phyloP scores from a whole-genome alignment of 2,888 invertebrate species.

The Julus scanicus region DNA sequence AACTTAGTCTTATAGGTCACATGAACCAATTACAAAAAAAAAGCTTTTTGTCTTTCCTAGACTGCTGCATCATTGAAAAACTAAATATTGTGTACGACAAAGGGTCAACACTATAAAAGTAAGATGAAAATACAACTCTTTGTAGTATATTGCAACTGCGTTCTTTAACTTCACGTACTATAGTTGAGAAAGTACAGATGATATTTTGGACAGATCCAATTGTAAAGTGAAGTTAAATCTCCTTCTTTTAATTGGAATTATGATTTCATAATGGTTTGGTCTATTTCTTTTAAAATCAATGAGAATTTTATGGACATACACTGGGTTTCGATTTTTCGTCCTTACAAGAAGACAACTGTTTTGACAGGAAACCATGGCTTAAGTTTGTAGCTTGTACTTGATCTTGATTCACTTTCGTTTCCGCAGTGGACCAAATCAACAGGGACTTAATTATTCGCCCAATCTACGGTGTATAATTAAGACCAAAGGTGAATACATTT shows the following conservation, averaged over 20 bases:
- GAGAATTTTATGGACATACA: too few relatives aligned
- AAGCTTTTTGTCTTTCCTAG: neutral
- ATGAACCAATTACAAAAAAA: conserved; percentile 10
- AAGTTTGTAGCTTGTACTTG: neutral
- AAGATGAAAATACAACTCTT: neutral
- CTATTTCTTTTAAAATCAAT: too few relatives aligned
- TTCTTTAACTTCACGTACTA: too few relatives aligned
- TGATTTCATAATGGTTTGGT: too few relatives aligned
- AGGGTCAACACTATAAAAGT: neutral
- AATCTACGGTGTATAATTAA: neutral
- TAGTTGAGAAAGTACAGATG: too few relatives aligned
- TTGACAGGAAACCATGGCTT: neutral
- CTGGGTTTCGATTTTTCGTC: too few relatives aligned
- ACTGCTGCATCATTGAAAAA: neutral
- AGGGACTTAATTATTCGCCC: neutral
- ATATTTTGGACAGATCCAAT: too few relatives aligned
- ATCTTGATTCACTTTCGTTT: neutral
- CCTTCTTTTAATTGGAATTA: too few relatives aligned
- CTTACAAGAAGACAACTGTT: neutral
- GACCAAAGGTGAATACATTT: neutral
- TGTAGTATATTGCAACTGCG: too few relatives aligned
- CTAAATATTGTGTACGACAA: neutral
- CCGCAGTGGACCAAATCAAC: neutral
- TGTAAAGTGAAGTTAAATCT: too few relatives aligned
- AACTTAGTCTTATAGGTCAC: conserved; percentile 24